Base-by-base conservation (phyloP, 2,888 invertebrate species). In the Nephrotoma flavescens region DNA sequence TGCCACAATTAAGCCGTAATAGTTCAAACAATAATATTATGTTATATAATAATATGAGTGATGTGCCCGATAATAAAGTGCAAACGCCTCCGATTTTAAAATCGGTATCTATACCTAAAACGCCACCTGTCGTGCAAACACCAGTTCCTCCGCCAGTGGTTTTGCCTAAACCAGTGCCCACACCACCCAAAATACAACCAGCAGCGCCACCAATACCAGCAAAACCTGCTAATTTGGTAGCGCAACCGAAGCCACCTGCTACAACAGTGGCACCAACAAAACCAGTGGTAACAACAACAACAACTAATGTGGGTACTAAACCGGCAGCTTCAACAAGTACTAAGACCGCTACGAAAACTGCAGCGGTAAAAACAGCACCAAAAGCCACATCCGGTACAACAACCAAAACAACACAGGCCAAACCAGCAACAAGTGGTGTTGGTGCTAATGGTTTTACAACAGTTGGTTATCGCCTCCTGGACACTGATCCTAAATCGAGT, bases 21-120 rank as follows among this genome's bases (percentile, higher is more conserved):
- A 71, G n/a, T 45, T 86, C 52, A 42, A 85, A 86, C 41, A 9
- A 42, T 71, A 71, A 71, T 71, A 71, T 71, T 71, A 71, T 71
- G 31, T 71, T 31, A 2, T 31, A 31, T 9, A 71, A 31, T 71
- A 31, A 71, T 31, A 31, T 71, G 71, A 71, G 9, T 31, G 71
- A 71, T 3, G 7, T 31, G 71, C 9, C 71, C 9, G 71, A 71
- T 31, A 71, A 11, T 71, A 31, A 31, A 31, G 31, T 71, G 52
- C 1, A 31, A 31, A 47, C 87, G 7, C 11, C 89, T 9, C 89
- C 90, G 0, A 89, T 91, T 52, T 91, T 91, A 0, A 89, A 89
- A 86, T 89, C 90, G 0, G 89, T 89, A 9, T 89, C 90, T 0
- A 88, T 71, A 9, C 47, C 87, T 88, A 57, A 88, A 88, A 3